Evolutionary conservation across 2,797 vertebrate genomes (phyloP).

Genomic region (Corythornis leucogaster): DNA sequence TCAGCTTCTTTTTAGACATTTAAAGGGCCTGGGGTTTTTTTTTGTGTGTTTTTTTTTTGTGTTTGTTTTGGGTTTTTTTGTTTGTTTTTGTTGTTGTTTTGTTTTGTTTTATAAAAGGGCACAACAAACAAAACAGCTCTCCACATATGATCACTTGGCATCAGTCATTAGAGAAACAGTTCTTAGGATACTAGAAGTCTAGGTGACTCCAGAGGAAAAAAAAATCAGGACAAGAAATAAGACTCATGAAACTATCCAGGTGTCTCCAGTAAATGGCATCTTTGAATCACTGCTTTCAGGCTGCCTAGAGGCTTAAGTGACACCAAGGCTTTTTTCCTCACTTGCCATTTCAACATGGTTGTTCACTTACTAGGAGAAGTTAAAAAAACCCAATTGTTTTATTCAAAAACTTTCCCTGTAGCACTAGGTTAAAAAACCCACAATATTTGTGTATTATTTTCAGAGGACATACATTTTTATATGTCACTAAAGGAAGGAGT

Average conservation of each 20-base stretch:
- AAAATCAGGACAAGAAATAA: background rate
- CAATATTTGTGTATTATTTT: background rate
- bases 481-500: background rate
- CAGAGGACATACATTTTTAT: background rate
- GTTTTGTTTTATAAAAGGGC: too few species aligned
- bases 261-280: background rate
- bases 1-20: background rate
- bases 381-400: background rate
- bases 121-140: background rate
- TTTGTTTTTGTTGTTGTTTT: too few species aligned
- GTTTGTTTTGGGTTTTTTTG: too few species aligned
- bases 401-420: background rate
- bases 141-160: background rate
- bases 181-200: background rate
- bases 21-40: background rate
- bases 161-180: background rate
- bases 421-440: accelerated
- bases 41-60: too few species aligned
- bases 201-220: background rate
- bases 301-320: background rate
- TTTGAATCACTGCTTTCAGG: background rate
- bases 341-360: background rate
- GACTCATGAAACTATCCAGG: background rate
- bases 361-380: background rate
- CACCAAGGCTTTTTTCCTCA: background rate